These are phyloP conservation scores for Pogonocichla stellata DNA, from an alignment of 2,113 vertebrate genomes.

Conservation along the genomic window DNA sequence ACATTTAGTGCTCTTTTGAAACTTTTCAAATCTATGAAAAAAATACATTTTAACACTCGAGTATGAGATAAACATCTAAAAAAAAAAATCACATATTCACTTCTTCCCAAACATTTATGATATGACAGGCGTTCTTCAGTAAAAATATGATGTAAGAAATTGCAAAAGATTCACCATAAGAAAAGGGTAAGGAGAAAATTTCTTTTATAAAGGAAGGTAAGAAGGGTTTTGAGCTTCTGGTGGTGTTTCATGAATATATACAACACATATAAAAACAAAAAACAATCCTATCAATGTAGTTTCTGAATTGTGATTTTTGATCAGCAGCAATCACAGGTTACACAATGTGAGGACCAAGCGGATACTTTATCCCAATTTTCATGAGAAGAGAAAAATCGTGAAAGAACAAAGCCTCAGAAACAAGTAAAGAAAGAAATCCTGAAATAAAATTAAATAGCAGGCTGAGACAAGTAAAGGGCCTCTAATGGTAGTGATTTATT, in stretches of 20 bases:
- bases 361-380: background rate
- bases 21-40: background rate
- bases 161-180: background rate
- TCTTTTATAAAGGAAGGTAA: background rate
- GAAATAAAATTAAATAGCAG: background rate
- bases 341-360: background rate
- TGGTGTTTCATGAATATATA: background rate
- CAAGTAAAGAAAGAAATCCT: background rate
- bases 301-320: background rate
- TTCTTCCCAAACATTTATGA: background rate
- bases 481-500: slow-evolving; percentile 12
- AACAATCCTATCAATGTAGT: fast-evolving
- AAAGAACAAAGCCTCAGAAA: background rate
- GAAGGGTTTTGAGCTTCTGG: background rate
- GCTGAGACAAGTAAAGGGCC: background rate
- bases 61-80: background rate
- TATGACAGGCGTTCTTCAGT: background rate
- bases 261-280: background rate
- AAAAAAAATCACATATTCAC: background rate
- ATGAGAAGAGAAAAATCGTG: background rate
- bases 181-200: background rate
- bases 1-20: background rate
- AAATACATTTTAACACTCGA: background rate
- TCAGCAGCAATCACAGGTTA: background rate
- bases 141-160: background rate